Evolutionary conservation across 2,113 vertebrate genomes (phyloP).

Genomic region (Poeciliopsis turrubarensis): DNA sequence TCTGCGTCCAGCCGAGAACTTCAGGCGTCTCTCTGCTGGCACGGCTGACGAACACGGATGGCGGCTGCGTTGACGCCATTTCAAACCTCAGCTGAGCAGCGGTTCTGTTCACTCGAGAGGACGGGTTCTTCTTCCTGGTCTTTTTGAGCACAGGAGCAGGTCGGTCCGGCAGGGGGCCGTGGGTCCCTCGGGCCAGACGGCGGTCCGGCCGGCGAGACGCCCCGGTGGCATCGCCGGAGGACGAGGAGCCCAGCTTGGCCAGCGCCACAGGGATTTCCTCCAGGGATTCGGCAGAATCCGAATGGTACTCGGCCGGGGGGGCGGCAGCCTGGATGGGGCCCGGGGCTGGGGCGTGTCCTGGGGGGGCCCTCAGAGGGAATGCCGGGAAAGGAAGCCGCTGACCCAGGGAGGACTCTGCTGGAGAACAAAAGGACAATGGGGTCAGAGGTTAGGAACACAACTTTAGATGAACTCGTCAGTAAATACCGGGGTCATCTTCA

Average conservation of each 20-base stretch:
- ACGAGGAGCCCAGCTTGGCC: slow-evolving; percentile 83
- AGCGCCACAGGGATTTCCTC: slow-evolving; percentile 90
- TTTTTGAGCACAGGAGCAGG: slow-evolving; percentile 43
- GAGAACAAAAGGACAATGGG: not conserved
- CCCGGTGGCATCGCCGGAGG: slow-evolving; percentile 26
- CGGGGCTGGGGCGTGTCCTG: slow-evolving; percentile 51
- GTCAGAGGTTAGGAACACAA: too few relatives aligned
- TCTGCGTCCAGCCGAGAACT: slow-evolving; percentile 20
- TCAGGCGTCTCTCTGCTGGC: slow-evolving; percentile 77
- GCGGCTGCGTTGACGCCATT: slow-evolving; percentile 72
- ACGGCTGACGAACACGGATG: slow-evolving; percentile 83
- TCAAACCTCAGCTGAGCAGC: slow-evolving; percentile 70
- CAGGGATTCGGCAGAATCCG: slow-evolving; percentile 88
- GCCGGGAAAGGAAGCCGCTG: slow-evolving; percentile 77
- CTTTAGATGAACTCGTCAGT: too few relatives aligned
- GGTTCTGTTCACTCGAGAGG: slow-evolving; percentile 24
- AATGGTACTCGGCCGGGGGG: slow-evolving; percentile 84
- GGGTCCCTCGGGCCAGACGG: not conserved
- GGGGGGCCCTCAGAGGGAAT: slow-evolving; percentile 72
- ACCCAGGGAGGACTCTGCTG: slow-evolving; percentile 59
- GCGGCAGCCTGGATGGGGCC: slow-evolving; percentile 74
- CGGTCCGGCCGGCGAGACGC: slow-evolving; percentile 27
- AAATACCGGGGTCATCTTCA: too few relatives aligned
- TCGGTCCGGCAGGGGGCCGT: slow-evolving; percentile 40
- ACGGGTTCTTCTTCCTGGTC: slow-evolving; percentile 75